Conservation (phyloP, 2,888 invertebrate species). For the Xestia xanthographa region DNA sequence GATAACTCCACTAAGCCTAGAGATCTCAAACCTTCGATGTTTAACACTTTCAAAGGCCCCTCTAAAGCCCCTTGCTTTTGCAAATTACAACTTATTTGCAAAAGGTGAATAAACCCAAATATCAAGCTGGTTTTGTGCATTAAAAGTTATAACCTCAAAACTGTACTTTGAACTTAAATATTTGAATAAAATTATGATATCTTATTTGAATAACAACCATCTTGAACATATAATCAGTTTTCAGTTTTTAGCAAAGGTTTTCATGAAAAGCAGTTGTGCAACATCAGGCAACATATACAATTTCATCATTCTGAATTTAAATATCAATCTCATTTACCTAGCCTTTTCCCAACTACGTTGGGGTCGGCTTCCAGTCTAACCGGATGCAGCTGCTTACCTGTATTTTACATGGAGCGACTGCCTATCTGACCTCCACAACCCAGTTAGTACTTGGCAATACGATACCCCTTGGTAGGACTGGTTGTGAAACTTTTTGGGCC, state of each 20-base stretch:
- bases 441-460: too few species aligned
- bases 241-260: background rate
- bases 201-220: slow-evolving; percentile 18
- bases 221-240: background rate
- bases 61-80: background rate
- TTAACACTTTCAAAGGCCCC: too few species aligned
- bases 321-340: too few species aligned
- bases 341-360: too few species aligned
- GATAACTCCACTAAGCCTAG: background rate
- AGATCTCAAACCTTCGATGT: background rate
- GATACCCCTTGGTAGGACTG: too few species aligned
- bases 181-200: slow-evolving; percentile 24
- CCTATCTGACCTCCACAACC: too few species aligned
- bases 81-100: background rate
- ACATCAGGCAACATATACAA: background rate
- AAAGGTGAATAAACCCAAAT: background rate
- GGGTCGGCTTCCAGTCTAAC: too few species aligned
- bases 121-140: too few species aligned
- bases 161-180: slow-evolving; percentile 24
- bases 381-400: too few species aligned
- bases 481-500: too few species aligned
- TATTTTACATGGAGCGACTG: too few species aligned
- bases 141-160: slow-evolving; percentile 31
- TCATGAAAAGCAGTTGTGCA: background rate
- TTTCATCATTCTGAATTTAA: slow-evolving; percentile 26